phyloP scores from a whole-genome alignment of 2,888 invertebrate genomes.

The Charanyca ferruginea region DNA sequence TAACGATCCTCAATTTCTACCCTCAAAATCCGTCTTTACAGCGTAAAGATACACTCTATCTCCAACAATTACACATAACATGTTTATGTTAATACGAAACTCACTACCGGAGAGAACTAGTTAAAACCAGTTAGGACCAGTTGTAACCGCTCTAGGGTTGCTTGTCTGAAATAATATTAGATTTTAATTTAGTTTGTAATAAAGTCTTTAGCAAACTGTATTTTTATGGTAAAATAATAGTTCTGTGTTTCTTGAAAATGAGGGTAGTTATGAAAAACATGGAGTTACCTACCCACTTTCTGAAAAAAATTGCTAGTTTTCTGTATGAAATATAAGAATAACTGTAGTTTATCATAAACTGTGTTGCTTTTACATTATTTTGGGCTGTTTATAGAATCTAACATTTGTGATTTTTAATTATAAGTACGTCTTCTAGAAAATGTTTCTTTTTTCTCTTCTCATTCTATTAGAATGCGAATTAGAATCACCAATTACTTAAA shows the following conservation, averaged over 20 bases:
- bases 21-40: background rate
- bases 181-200: conserved; percentile 19
- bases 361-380: no score
- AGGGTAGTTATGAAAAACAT: background rate
- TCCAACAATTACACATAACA: conserved; percentile 34
- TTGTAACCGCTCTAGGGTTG: conserved; percentile 51
- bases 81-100: conserved; percentile 56
- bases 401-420: no score
- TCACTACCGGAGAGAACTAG: conserved; percentile 53
- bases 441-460: no score
- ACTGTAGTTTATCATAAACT: background rate
- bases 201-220: conserved; percentile 15
- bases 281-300: background rate
- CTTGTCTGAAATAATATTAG: conserved; percentile 32
- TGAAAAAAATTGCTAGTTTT: background rate
- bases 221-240: background rate
- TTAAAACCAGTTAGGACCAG: conserved; percentile 54
- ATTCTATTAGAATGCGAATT: no score
- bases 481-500: no score
- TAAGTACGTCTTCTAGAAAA: no score
- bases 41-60: conserved; percentile 34
- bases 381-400: no score
- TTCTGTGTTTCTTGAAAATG: conserved; percentile 23
- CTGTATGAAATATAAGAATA: background rate
- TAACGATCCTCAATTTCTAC: background rate